Conservation (phyloP, 2,797 vertebrate genomes). For the Danionella dracula region DNA sequence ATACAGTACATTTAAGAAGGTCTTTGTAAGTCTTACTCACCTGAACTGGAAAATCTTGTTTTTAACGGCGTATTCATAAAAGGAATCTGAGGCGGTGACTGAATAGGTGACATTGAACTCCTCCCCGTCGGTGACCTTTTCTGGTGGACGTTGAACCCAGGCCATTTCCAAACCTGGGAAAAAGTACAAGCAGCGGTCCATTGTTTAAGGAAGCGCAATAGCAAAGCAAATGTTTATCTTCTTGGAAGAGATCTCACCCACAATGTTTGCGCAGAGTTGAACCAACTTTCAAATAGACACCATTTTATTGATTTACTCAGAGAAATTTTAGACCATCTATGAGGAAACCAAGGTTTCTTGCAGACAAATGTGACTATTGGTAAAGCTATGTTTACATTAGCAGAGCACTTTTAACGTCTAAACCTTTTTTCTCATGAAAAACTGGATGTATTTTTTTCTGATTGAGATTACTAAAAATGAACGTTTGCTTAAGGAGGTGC, state of each 20-base stretch:
- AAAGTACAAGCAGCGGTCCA: not conserved
- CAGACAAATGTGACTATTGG: no score
- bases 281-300: not conserved
- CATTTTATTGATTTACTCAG: not conserved
- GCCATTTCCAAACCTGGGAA: conserved; percentile 69
- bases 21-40: conserved; percentile 40
- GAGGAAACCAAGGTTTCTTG: no score
- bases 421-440: no score
- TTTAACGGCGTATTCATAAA: conserved; percentile 62
- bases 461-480: no score
- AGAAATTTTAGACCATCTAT: no score
- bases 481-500: no score
- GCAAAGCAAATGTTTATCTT: not conserved
- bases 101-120: conserved; percentile 71
- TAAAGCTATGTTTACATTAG: no score
- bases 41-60: conserved; percentile 71
- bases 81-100: conserved; percentile 63
- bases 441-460: no score
- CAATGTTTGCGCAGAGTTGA: not conserved
- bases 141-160: conserved; percentile 68
- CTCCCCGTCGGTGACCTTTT: conserved; percentile 63
- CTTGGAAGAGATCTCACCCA: not conserved
- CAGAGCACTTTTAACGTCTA: no score
- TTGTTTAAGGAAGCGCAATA: not conserved
- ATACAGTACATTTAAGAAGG: not conserved